Conservation (phyloP, 2,113 vertebrate genomes). For the Phalacrocorax brasilianus region DNA sequence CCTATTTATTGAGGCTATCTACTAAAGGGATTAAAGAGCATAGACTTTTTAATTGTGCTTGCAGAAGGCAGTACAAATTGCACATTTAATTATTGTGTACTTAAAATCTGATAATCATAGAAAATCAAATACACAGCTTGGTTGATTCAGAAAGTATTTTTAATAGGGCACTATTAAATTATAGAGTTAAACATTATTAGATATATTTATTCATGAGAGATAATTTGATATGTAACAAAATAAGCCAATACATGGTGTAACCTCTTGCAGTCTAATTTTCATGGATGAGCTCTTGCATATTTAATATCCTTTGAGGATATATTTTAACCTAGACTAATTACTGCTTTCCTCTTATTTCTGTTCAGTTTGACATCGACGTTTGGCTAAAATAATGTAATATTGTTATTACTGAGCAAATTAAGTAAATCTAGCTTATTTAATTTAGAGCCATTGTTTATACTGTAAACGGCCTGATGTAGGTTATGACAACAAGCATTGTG, state of each 20-base stretch:
- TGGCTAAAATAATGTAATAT: conserved; percentile 77
- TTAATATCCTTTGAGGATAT: conserved; percentile 80
- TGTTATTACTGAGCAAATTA: conserved; percentile 67
- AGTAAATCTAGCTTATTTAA: conserved; percentile 68
- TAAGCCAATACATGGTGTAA: conserved; percentile 77
- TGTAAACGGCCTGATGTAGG: conserved; percentile 17
- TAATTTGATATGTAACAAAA: conserved; percentile 83
- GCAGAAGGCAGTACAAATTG: conserved; percentile 63
- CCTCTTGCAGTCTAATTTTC: conserved; percentile 80
- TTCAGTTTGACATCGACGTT: conserved; percentile 70
- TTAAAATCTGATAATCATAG: conserved; percentile 65
- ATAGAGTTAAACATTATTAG: conserved; percentile 77
- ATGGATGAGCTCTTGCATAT: conserved; percentile 82
- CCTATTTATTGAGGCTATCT: conserved; percentile 35
- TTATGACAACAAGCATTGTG: neutral
- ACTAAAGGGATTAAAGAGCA: conserved; percentile 37
- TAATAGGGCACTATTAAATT: conserved; percentile 79
- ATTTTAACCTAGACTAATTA: conserved; percentile 83
- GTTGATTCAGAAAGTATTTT: conserved; percentile 70
- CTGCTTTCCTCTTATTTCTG: conserved; percentile 76
- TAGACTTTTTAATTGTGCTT: conserved; percentile 46
- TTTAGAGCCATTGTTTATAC: conserved; percentile 55
- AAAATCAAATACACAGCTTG: conserved; percentile 72
- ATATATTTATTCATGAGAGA: conserved; percentile 82
- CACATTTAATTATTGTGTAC: conserved; percentile 72